phyloP scores from a whole-genome alignment of 2,888 invertebrate genomes.

The Platerodrilus igneus region DNA sequence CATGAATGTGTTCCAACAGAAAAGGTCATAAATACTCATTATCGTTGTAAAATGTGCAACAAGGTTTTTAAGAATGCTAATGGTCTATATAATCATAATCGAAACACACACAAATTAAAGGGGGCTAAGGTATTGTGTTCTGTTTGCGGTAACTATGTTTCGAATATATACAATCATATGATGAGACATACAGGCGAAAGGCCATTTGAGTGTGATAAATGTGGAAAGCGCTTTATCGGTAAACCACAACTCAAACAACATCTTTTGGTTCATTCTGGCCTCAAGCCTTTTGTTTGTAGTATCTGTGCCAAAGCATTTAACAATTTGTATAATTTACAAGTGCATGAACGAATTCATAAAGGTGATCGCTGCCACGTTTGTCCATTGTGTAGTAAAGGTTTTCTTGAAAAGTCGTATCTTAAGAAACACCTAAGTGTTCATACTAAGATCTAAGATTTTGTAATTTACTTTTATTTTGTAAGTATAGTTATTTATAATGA shows the following conservation, averaged over 20 bases:
- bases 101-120: conserved; percentile 33
- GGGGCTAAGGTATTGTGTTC: conserved; percentile 34
- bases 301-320: conserved; percentile 39
- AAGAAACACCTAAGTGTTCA: conserved; percentile 39
- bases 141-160: conserved; percentile 36
- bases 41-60: conserved; percentile 35
- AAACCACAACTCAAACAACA: conserved; percentile 35
- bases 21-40: conserved; percentile 24
- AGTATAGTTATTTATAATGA: neutral
- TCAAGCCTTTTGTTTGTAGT: conserved; percentile 38
- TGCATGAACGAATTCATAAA: conserved; percentile 39
- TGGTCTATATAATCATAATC: conserved; percentile 33
- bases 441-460: conserved; percentile 20
- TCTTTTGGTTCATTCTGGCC: conserved; percentile 36
- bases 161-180: conserved; percentile 38
- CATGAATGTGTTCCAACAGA: conserved; percentile 34
- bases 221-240: conserved; percentile 35
- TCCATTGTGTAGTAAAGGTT: conserved; percentile 36
- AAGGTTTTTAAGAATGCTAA: conserved; percentile 35
- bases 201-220: conserved; percentile 34
- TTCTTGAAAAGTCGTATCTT: conserved; percentile 39
- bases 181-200: conserved; percentile 34
- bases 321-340: conserved; percentile 37
- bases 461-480: neutral
- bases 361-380: conserved; percentile 38